Evolutionary conservation across 2,113 vertebrate species (phyloP), one percentile per base, ranked within the genome.

Genomic region (Astur gentilis): DNA sequence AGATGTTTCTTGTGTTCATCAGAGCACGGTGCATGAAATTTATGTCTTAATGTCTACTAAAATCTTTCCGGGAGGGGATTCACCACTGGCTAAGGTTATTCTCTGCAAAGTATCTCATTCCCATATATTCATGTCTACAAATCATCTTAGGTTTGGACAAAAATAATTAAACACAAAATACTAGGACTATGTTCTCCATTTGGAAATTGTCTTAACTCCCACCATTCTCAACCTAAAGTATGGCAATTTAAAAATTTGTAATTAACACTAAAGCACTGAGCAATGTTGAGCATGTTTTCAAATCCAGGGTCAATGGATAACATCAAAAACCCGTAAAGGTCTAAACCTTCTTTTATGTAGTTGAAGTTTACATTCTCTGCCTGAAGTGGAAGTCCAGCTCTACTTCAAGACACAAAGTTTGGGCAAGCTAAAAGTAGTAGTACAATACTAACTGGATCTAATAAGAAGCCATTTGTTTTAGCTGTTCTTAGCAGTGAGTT

Each of bases 21-120:
- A 93, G 93, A 89, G 89, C 75, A 94, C 50, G 89, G 67, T 60
- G 42, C 75, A 83, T 90, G 22, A 98, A 97, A 97, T 96, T 88
- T 87, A 75, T 93, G 50, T 95, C 88, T 95, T 91, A 97, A 96
- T 95, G 75, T 69, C 94, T 96, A 94, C 82, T 95, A 87, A 92
- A 96, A 93, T 95, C 60, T 94, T 96, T 93, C 89, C 31, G 2
- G 67, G n/a, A 21, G 45, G 26, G 62, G 79, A 79, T 85, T 57
- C 77, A 94, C 80, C 95, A 95, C 60, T 94, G 83, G 21, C 64
- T 96, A 86, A 93, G 49, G 36, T 69, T 76, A 83, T 87, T 97
- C 70, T 73, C 76, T 95, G 50, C 66, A 90, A 95, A 96, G 16
- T 26, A 50, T 10, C 42, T 83, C 89, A 90, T 93, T 97, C 65